Conservation (phyloP, 2,113 vertebrate genomes). For the Campylorhamphus procurvoides region DNA sequence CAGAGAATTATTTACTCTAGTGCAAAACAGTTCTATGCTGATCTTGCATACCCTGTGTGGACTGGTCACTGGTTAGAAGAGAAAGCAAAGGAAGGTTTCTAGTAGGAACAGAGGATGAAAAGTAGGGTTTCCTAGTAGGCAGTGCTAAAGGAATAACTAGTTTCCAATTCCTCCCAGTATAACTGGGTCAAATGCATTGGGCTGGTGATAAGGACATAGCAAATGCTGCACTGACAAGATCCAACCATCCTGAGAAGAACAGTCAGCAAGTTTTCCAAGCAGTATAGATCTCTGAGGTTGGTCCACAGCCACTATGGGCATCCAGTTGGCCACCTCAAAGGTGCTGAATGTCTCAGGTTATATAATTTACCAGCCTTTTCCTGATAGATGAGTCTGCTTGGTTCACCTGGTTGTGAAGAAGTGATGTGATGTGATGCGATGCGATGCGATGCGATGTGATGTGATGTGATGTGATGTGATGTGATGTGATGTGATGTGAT, state of each 20-base stretch:
- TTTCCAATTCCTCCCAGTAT: neutral
- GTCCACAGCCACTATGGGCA: neutral
- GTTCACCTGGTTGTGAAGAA: neutral
- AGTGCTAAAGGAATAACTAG: neutral
- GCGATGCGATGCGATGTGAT: neutral
- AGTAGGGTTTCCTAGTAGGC: neutral
- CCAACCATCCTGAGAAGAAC: neutral
- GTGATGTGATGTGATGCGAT: neutral
- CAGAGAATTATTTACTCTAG: neutral
- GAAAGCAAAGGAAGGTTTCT: neutral
- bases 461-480: neutral
- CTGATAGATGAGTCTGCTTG: neutral
- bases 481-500: neutral
- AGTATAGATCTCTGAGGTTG: neutral
- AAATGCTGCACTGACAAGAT: neutral
- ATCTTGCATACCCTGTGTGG: neutral
- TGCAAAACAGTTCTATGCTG: neutral
- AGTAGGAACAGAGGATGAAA: neutral
- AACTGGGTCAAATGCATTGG: neutral
- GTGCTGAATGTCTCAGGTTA: neutral
- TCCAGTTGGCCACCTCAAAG: neutral
- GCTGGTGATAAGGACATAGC: neutral
- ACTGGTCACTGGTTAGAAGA: neutral
- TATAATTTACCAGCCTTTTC: neutral
- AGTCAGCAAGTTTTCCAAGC: neutral